Conservation (phyloP, 92 coral and sea anemone genomes). For the Palythoa heliodiscus region DNA sequence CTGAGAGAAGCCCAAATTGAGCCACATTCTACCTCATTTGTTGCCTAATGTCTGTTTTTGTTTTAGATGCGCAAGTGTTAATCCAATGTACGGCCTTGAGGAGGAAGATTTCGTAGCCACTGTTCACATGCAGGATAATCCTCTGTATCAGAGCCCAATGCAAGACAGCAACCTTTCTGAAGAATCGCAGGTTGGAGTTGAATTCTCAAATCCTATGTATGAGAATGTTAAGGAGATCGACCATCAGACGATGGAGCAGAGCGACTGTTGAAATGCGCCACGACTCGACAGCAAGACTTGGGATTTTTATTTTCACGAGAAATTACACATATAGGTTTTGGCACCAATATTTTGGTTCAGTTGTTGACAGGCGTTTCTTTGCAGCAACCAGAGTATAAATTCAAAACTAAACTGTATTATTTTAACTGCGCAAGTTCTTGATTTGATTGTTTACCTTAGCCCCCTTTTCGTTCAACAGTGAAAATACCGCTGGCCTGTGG, state of each 20-base stretch:
- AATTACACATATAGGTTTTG: too few species aligned
- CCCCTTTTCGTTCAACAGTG: too few species aligned
- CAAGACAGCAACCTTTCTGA: slow-evolving; percentile 36
- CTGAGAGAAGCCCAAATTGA: too few species aligned
- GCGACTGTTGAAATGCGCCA: slow-evolving; percentile 8
- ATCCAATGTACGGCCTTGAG: slow-evolving; percentile 28
- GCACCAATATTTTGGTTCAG: neutral
- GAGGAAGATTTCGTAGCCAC: slow-evolving; percentile 29
- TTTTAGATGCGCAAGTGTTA: neutral
- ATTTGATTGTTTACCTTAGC: too few species aligned
- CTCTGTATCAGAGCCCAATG: slow-evolving; percentile 25
- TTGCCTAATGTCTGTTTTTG: neutral
- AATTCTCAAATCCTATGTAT: slow-evolving; percentile 38
- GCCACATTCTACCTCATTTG: too few species aligned
- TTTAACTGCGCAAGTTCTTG: too few species aligned
- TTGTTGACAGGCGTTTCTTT: neutral
- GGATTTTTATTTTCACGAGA: neutral
- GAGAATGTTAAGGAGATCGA: slow-evolving; percentile 8
- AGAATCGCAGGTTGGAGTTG: slow-evolving; percentile 27
- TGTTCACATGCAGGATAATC: slow-evolving; percentile 29
- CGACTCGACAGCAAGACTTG: neutral
- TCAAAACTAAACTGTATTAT: too few species aligned
- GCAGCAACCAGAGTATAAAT: too few species aligned
- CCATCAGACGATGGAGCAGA: slow-evolving; percentile 2
- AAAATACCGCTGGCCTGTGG: too few species aligned